Conservation (phyloP, 2,888 invertebrate genomes). For the Orthonychiurus folsomi region DNA sequence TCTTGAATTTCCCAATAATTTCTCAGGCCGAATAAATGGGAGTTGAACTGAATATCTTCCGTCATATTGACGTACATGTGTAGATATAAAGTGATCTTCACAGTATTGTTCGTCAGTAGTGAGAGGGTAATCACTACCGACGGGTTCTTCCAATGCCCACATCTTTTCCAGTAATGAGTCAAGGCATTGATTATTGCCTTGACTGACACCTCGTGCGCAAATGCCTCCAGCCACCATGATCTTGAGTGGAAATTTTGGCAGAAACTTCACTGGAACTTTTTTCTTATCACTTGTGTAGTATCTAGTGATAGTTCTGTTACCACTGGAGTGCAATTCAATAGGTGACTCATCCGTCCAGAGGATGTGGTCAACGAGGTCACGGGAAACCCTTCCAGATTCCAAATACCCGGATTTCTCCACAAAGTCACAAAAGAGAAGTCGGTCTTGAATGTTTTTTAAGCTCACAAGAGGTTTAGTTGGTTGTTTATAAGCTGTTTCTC, state of each 20-base stretch:
- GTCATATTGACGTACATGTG: slow-evolving; percentile 24
- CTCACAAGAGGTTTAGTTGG: background rate
- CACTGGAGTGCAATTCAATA: background rate
- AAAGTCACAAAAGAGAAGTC: background rate
- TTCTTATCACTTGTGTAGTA: background rate
- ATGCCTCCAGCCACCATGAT: slow-evolving; percentile 4
- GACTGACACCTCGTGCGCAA: background rate
- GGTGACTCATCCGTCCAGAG: slow-evolving; percentile 3
- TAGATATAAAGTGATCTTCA: slow-evolving; percentile 35
- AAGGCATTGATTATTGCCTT: background rate
- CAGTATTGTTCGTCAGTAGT: slow-evolving; percentile 36
- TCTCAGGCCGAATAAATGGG: slow-evolving; percentile 20
- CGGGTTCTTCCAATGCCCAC: slow-evolving; percentile 40
- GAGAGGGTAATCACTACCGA: slow-evolving; percentile 17
- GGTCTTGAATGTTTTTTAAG: slow-evolving; percentile 3
- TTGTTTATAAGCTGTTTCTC: background rate
- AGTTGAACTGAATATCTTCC: slow-evolving; percentile 39
- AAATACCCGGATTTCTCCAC: background rate
- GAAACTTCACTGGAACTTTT: background rate
- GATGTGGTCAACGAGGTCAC: background rate
- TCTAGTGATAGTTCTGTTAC: background rate
- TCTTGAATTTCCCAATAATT: background rate
- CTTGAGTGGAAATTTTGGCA: slow-evolving; percentile 2
- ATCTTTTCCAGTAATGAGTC: slow-evolving; percentile 15
- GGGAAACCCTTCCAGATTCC: background rate